Conservation (phyloP, 2,888 invertebrate genomes). For the Agrotis puta region DNA sequence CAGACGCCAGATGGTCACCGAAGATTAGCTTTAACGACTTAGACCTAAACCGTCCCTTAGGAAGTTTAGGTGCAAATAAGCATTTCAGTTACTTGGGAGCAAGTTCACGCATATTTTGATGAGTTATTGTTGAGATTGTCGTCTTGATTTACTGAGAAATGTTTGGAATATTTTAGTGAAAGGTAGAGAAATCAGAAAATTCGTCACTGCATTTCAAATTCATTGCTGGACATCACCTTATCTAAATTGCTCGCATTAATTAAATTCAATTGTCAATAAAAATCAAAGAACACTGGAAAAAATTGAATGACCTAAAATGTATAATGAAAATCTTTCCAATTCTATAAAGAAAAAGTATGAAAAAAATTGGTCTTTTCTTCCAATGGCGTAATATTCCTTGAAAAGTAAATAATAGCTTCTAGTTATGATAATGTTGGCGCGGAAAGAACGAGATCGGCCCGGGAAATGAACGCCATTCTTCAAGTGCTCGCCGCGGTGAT, state of each 20-base stretch:
- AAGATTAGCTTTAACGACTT: conserved; percentile 55
- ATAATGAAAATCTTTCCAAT: conserved; percentile 16
- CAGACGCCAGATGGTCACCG: conserved; percentile 46
- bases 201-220: no score
- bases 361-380: conserved; percentile 32
- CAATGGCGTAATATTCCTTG: conserved; percentile 47
- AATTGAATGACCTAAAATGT: conserved; percentile 10
- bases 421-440: conserved; percentile 79
- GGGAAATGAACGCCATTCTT: conserved; percentile 85
- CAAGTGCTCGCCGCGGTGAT: conserved; percentile 74
- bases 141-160: conserved; percentile 35
- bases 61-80: conserved; percentile 37
- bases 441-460: conserved; percentile 79
- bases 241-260: neutral
- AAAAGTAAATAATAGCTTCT: conserved; percentile 77
- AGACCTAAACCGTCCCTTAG: conserved; percentile 43
- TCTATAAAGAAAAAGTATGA: conserved; percentile 26
- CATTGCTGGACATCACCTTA: neutral
- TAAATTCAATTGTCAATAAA: neutral
- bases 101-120: conserved; percentile 42
- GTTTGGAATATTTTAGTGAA: neutral
- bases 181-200: no score
- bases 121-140: conserved; percentile 33
- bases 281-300: neutral
- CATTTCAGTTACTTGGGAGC: conserved; percentile 39